Conservation (phyloP, 2,888 invertebrate genomes). For the Ophraella communa region DNA sequence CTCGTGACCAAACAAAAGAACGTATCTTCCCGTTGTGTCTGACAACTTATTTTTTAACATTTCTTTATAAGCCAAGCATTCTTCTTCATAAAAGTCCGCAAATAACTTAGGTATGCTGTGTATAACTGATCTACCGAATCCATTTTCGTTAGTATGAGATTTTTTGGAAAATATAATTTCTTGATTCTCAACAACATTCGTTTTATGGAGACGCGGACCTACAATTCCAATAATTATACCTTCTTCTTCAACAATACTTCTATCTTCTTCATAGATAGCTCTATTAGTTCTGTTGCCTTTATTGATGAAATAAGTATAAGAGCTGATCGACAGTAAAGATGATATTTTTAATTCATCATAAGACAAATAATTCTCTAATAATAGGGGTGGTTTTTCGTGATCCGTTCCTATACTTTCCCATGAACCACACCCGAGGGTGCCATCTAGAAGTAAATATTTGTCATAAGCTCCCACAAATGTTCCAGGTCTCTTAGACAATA, state of each 20-base stretch:
- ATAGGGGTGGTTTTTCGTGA: constrained; percentile 59
- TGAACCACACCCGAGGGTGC: constrained; percentile 59
- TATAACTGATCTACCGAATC: constrained; percentile 54
- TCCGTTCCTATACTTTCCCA: constrained; percentile 64
- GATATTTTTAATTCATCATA: constrained; percentile 68
- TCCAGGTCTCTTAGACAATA: constrained; percentile 63
- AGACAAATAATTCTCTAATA: constrained; percentile 62
- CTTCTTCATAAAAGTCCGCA: constrained; percentile 43
- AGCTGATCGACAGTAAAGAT: constrained; percentile 64
- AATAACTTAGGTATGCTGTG: constrained; percentile 47
- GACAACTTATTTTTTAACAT: constrained; percentile 12
- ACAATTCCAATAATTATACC: constrained; percentile 64
- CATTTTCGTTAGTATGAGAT: constrained; percentile 58
- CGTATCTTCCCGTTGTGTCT: constrained; percentile 29
- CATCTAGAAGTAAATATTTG: constrained; percentile 48
- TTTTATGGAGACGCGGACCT: constrained; percentile 64
- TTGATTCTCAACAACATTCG: constrained; percentile 67
- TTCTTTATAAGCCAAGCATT: constrained; percentile 33
- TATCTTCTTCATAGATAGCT: constrained; percentile 60
- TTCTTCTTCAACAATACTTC: constrained; percentile 55
- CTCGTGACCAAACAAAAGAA: constrained; percentile 14
- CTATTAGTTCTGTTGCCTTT: constrained; percentile 64
- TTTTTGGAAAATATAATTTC: constrained; percentile 64
- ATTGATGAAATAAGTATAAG: constrained; percentile 66
- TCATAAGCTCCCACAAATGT: constrained; percentile 56